A percentile compares a stretch with the other conserved stretches of the same genome.
phyloP scores from a whole-genome alignment of 2,888 invertebrate species.

The Sycophila texana region DNA sequence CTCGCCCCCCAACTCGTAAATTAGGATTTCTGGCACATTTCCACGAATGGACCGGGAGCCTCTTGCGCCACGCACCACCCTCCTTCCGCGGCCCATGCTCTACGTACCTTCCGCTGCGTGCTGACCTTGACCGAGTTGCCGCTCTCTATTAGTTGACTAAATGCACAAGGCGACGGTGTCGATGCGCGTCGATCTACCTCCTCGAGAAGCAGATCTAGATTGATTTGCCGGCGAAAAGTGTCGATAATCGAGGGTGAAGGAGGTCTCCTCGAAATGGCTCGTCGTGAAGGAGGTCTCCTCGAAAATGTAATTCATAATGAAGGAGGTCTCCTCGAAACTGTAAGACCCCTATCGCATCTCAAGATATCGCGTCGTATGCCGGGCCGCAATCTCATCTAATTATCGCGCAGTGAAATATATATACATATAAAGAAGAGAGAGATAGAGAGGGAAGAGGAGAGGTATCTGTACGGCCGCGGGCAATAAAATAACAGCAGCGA shows the following conservation, averaged over 20 bases:
- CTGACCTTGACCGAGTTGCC: constrained; percentile 21
- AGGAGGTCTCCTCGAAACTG: constrained; percentile 14
- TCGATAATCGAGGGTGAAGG: not conserved
- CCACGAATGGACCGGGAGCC: constrained; percentile 1
- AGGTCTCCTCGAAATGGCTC: not conserved
- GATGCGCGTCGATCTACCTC: not conserved
- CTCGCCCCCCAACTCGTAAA: constrained; percentile 19
- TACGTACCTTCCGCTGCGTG: not conserved
- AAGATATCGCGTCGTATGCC: not conserved
- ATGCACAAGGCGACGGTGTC: no score
- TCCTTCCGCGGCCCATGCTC: no score
- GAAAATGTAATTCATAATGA: constrained; percentile 22
- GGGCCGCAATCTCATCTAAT: constrained; percentile 23
- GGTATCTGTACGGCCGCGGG: not conserved
- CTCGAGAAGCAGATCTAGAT: not conserved
- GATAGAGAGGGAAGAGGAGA: not conserved
- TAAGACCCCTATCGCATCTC: not conserved
- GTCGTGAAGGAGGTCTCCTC: constrained; percentile 14
- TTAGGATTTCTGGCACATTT: constrained; percentile 32
- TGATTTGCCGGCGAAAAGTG: not conserved
- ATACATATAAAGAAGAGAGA: no score
- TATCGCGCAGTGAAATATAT: not conserved
- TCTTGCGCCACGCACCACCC: not conserved
- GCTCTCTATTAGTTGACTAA: no score
- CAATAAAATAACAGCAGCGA: constrained; percentile 12